Base-by-base conservation (phyloP, 1,140 invertebrate genomes). In the Drosophila hydei region DNA sequence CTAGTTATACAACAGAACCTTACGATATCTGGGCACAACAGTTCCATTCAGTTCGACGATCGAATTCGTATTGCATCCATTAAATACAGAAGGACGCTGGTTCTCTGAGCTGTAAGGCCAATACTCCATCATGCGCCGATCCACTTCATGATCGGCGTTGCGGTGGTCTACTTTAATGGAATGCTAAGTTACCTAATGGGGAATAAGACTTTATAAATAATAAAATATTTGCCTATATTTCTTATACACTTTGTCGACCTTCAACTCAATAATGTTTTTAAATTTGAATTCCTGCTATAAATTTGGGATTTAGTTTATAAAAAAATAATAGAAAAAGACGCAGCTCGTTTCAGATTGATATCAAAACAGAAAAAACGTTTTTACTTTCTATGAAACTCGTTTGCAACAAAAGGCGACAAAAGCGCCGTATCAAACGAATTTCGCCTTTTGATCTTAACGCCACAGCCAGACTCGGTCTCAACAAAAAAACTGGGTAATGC, bases 381-480 rank as follows among this genome's bases (percentile, higher is more conserved):
- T 84, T 85, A 84, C 80, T 84, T 84, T 84, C 80, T 73, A 73
- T 71, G 19, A 27, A 85, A 84, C 80, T 65, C 64, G 80, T 85
- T 85, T 76, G 67, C 43, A 61, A 36, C 55, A 72, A 75, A 74
- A 74, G 68, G 72, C 80, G 80, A 79, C 80, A 85, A 76, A 84
- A 68, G 59, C 61, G 61, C 60, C 42, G 42, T 70, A 70, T 47
- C 58, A 33, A 76, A 72, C 45, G 58, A 73, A 56, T 67, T 64
- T 63, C 14, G 50, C 42, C 27, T 74, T 84, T 84, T 84, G 51
- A 84, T 84, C 60, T 85, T 30, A 40, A 61, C 36, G 69, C 72
- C 55, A 30, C 55, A 30, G 54, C 54, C 71, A 54, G 52, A 55
- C 51, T 47, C 56, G 48, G 5, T 6, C 4, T 5, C 6, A 51